These are phyloP conservation scores for Raja brachyura DNA, from an alignment of 2,113 vertebrate genomes.

Conservation along the genomic window DNA sequence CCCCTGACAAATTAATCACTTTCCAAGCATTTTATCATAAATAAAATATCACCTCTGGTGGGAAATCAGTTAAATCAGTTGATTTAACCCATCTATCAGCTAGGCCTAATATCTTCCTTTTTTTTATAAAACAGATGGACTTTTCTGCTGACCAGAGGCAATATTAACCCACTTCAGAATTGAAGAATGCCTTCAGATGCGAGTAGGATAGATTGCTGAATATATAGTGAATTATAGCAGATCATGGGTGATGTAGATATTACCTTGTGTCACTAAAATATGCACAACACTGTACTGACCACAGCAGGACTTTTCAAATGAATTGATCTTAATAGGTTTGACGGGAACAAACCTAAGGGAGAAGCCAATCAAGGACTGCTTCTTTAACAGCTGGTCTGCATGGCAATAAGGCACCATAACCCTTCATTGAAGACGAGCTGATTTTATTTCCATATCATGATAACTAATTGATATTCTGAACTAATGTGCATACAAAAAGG, in stretches of 20 bases:
- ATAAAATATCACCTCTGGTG: slow-evolving; percentile 66
- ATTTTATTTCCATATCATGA: slow-evolving; percentile 20
- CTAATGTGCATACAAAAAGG: not conserved
- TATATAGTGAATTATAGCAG: not conserved
- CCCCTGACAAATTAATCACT: slow-evolving; percentile 68
- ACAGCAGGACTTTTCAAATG: slow-evolving; percentile 60
- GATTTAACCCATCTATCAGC: slow-evolving; percentile 58
- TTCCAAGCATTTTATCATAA: slow-evolving; percentile 66
- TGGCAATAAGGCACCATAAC: slow-evolving; percentile 25
- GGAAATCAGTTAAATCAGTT: slow-evolving; percentile 58
- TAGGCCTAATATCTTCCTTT: slow-evolving; percentile 47
- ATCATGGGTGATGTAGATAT: not conserved
- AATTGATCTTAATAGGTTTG: slow-evolving; percentile 74
- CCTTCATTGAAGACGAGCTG: slow-evolving; percentile 2
- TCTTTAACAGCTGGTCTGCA: slow-evolving; percentile 10
- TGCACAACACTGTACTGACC: not conserved
- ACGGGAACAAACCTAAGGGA: slow-evolving; percentile 68
- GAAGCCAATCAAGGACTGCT: slow-evolving; percentile 59
- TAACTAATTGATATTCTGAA: not conserved
- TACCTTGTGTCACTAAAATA: not conserved
- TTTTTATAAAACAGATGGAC: slow-evolving; percentile 54
- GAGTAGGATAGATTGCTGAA: slow-evolving; percentile 36
- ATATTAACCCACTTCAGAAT: slow-evolving; percentile 12
- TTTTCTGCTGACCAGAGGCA: slow-evolving; percentile 49
- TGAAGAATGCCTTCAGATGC: slow-evolving; percentile 42